Percentiles rank a stretch among this genome's conserved stretches.
Evolutionary conservation across 2,797 vertebrate genomes (phyloP).

Genomic region (Macroramphosus scolopax): DNA sequence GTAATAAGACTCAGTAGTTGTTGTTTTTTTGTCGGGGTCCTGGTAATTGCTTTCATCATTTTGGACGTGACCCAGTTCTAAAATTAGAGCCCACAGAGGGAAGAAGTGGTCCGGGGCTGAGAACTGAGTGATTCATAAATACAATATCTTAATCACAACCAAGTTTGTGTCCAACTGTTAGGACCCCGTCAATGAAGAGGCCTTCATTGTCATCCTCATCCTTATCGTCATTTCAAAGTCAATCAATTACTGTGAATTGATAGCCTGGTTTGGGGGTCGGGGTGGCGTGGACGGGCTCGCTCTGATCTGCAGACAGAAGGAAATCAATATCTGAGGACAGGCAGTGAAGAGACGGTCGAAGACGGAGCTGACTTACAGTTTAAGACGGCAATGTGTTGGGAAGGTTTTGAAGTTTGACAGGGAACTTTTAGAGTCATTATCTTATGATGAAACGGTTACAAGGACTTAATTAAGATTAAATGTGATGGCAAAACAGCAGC

Average conservation of each 20-base stretch:
- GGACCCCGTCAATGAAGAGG: too few species aligned
- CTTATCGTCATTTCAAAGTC: too few species aligned
- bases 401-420: constrained; percentile 13
- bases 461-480: background rate
- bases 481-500: background rate
- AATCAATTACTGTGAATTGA: too few species aligned
- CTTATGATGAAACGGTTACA: background rate
- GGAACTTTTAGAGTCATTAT: constrained; percentile 13
- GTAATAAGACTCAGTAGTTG: constrained; percentile 10
- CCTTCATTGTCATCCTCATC: too few species aligned
- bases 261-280: too few species aligned
- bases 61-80: constrained; percentile 38
- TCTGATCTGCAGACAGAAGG: constrained; percentile 56
- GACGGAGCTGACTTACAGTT: constrained; percentile 34
- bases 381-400: background rate
- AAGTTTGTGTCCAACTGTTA: too few species aligned
- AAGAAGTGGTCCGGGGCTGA: too few species aligned
- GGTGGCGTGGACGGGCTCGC: constrained; percentile 34
- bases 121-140: too few species aligned
- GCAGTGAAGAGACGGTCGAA: constrained; percentile 23
- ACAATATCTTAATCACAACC: too few species aligned
- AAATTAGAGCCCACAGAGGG: constrained; percentile 29
- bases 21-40: constrained; percentile 6
- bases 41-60: constrained; percentile 37
- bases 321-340: constrained; percentile 61